Percentiles rank a stretch among this genome's conserved stretches.
Conservation (phyloP, 2,888 invertebrate genomes). For the Cheilosia soror region DNA sequence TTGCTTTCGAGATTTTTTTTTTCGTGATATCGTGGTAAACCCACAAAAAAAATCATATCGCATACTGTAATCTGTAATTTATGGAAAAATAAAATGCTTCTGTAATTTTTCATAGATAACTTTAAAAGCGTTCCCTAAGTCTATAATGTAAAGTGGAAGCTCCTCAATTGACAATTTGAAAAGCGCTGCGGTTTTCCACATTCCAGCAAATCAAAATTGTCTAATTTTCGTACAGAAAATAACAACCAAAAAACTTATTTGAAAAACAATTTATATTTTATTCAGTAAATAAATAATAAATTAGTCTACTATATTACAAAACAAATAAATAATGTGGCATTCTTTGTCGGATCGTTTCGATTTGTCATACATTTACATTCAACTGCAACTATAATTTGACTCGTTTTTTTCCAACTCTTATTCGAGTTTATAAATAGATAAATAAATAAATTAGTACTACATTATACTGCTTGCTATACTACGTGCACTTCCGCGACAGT, state of each 20-base stretch:
- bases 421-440: slow-evolving; percentile 33
- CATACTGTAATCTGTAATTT: too few species aligned
- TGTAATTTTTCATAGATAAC: too few species aligned
- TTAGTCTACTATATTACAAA: slow-evolving; percentile 40
- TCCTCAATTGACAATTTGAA: too few species aligned
- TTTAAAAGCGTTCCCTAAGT: too few species aligned
- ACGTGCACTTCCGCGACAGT: slow-evolving; percentile 81
- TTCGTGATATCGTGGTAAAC: too few species aligned
- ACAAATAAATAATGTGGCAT: slow-evolving; percentile 40
- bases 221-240: neutral
- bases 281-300: slow-evolving; percentile 14
- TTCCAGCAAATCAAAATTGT: too few species aligned
- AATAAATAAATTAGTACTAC: slow-evolving; percentile 28
- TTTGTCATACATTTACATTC: neutral
- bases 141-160: too few species aligned
- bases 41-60: too few species aligned
- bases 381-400: neutral
- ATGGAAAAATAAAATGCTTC: too few species aligned
- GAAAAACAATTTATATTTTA: slow-evolving; percentile 3
- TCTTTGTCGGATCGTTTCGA: slow-evolving; percentile 15
- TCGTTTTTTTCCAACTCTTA: neutral
- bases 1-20: too few species aligned
- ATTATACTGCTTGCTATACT: neutral
- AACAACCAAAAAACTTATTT: neutral
- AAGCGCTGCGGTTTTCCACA: too few species aligned